Base-by-base conservation (phyloP, 2,888 invertebrate species). In the Caenorhabditis sp. region DNA sequence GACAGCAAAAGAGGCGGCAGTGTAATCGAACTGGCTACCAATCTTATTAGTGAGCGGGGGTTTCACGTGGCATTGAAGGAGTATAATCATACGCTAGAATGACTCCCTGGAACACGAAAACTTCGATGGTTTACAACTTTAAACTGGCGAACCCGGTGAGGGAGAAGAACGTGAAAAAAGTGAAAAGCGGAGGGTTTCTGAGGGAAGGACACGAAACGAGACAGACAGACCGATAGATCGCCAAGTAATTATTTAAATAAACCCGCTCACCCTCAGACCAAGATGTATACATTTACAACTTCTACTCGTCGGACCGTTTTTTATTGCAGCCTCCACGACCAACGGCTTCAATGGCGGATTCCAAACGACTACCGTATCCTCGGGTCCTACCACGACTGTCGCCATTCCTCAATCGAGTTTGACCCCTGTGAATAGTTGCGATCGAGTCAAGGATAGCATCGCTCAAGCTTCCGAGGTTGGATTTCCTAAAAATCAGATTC, bases 381-480 rank as follows among this genome's bases (percentile, higher is more conserved):
- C 60, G 20, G 72, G 69, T 37, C 77, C 80, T n/a, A 76, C 80
- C 6, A 76, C 80, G 0, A 80, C 80, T 0, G 70, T 76, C 58
- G 64, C 76, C 37, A 69, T 80, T 61, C 76, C 80, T 32, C 76
- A 64, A 28, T 80, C 80, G 6, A 69, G 64, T 40, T 20, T 85
- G 56, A 80, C 65, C 6, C 55, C 85, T 1, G 82, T 85, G 15
- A 58, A 50, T 24, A 58, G 76, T 18, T 85, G 85, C 51, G 83
- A 83, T 44, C 51, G 65, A 28, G 85, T 83, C 18, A 67, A 60
- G 18, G 64, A 76, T 18, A 58, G 65, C n/a, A 80, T 80, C 50
- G 69, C 74, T 18, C 74, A 80, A 55, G 83, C 85, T 9, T 81
- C 79, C 1, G 83, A 85, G 78, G 83, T 82, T 32, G 9, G 32